Evolutionary conservation across 2,888 invertebrate genomes (phyloP).

Genomic region (Drosophila melanosoma): DNA sequence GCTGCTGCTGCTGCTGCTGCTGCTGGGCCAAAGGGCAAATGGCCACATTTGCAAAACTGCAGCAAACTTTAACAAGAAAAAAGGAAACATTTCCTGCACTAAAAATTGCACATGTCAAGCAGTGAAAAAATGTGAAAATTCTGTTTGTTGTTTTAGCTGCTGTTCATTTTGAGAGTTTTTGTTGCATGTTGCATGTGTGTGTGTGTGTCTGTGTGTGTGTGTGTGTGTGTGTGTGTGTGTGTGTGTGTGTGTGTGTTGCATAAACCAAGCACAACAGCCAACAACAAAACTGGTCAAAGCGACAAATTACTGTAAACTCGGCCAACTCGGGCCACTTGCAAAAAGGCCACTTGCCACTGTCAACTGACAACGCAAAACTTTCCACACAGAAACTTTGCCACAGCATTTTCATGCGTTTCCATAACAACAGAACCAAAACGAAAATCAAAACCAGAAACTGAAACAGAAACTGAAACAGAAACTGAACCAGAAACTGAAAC

Average conservation of each 20-base stretch:
- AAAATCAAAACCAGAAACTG: not conserved
- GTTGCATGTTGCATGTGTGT: slow-evolving; percentile 7
- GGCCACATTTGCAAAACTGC: slow-evolving; percentile 44
- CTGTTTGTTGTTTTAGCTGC: slow-evolving; percentile 19
- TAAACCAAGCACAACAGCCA: slow-evolving; percentile 24
- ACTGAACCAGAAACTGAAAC: not conserved
- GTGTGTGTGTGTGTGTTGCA: slow-evolving; percentile 19
- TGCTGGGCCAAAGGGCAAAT: not conserved
- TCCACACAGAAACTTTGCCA: slow-evolving; percentile 25
- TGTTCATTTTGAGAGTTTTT: slow-evolving; percentile 3
- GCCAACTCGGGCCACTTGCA: slow-evolving; percentile 33
- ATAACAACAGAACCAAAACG: slow-evolving; percentile 8
- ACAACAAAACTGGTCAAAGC: slow-evolving; percentile 64
- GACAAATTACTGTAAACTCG: slow-evolving; percentile 74
- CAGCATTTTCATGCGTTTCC: slow-evolving; percentile 40
- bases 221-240: too few species aligned
- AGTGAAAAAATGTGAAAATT: slow-evolving; percentile 15
- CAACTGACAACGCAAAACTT: slow-evolving; percentile 28
- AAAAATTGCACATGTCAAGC: not conserved
- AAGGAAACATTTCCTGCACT: slow-evolving; percentile 41
- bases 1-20: not conserved
- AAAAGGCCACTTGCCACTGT: slow-evolving; percentile 13
- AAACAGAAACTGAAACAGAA: not conserved
- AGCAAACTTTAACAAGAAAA: slow-evolving; percentile 42
- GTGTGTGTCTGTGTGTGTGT: slow-evolving; percentile 2